phyloP scores from a whole-genome alignment of 35 echinoderm and acorn worm species.

The Ophioderma brevispina region DNA sequence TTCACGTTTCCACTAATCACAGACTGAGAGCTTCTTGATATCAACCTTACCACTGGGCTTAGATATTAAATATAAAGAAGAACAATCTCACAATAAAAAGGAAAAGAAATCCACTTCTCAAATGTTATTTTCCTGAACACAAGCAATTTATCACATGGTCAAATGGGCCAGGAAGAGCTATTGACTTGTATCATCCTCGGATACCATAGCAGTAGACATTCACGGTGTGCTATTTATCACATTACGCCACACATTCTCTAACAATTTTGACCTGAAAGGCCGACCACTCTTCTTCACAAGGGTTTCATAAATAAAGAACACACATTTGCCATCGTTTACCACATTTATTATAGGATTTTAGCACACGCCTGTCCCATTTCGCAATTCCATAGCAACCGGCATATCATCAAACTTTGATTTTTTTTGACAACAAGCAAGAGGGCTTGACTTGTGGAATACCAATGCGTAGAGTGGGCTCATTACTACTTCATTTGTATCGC shows the following conservation, averaged over 20 bases:
- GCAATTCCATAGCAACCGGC: neutral
- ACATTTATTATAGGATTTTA: neutral
- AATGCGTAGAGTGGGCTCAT: neutral
- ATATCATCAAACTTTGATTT: neutral
- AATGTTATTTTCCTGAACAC: too few species aligned
- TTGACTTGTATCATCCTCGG: neutral
- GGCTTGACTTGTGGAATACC: constrained; percentile 1
- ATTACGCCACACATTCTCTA: neutral
- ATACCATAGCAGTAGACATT: neutral
- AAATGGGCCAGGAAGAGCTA: too few species aligned
- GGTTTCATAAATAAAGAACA: constrained; percentile 7
- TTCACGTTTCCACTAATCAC: too few species aligned
- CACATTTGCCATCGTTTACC: neutral
- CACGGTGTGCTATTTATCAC: neutral
- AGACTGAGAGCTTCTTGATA: too few species aligned
- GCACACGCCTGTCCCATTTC: neutral
- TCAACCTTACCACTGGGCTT: too few species aligned
- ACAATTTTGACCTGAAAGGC: neutral
- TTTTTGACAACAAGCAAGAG: neutral
- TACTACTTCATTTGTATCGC: neutral
- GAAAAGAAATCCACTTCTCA: too few species aligned
- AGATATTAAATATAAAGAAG: too few species aligned
- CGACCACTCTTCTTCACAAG: neutral
- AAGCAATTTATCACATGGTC: too few species aligned
- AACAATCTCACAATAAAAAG: too few species aligned